Evolutionary conservation across 2,888 invertebrate species (phyloP), one percentile per base, ranked within the genome.

Genomic region (Erebia palarica): DNA sequence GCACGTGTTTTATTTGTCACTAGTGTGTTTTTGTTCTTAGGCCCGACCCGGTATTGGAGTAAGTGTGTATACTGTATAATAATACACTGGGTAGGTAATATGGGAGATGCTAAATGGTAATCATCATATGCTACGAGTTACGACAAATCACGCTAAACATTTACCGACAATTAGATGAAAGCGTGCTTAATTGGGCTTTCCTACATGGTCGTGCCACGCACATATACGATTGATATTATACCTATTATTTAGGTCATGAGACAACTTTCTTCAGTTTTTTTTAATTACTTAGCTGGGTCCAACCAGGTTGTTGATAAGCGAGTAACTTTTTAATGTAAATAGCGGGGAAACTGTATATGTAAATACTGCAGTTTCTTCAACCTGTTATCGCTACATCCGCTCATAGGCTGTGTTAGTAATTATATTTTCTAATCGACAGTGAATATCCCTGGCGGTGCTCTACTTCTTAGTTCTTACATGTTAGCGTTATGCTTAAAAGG

Each of bases 331-430:
- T 18, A 27, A 51, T 51, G 64, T 21, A 27, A 27, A 11, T 44
- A 42, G 27, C 16, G 53, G 13, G 65, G 55, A 65, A 65, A 53
- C 16, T n/a, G 51, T 36, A 51, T 55, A 65, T n/a, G n/a, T 65
- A 51, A 53, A 55, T 65, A 65, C 42, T 65, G 65, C 16, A 65
- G 36, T 65, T 36, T 65, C 65, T 65, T n/a, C 36, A 55, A 65
- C 65, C 65, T 53, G 65, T 65, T 63, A 36, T 65, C 36, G 36
- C 65, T 64, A 53, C 64, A 13, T 65, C 53, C 65, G 53, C 16
- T 65, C 42, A 55, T 53, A 42, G 64, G 53, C 47, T 63, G 11
- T 47, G 53, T 65, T 65, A 55, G 55, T 55, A 65, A 65, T 65
- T 65, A 65, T 55, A 55, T 65, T 65, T 49, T 63, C 63, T 49